phyloP scores from a whole-genome alignment of 1,140 invertebrate species.

The Papilio polyxenes region DNA sequence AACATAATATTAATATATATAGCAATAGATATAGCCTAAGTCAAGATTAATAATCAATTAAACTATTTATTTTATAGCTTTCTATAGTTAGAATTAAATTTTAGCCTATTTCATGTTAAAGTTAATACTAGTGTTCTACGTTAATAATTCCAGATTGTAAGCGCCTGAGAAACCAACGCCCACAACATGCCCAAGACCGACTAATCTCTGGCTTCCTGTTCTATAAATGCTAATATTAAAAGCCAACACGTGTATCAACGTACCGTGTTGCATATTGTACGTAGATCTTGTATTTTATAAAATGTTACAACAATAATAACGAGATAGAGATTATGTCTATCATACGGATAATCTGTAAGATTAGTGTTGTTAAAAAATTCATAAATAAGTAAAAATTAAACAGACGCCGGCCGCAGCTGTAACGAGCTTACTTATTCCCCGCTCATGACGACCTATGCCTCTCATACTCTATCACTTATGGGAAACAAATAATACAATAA shows the following conservation, averaged over 20 bases:
- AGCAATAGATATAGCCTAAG: conserved; percentile 5
- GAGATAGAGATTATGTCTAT: too few species aligned
- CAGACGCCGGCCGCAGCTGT: conserved; percentile 31
- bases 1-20: conserved; percentile 19
- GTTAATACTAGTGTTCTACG: not conserved
- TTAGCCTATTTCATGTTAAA: not conserved
- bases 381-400: too few species aligned
- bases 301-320: too few species aligned
- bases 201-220: conserved; percentile 12
- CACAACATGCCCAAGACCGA: conserved; percentile 25
- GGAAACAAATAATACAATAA: not conserved
- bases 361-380: too few species aligned
- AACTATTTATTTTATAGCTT: too few species aligned
- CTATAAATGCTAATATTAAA: conserved; percentile 17
- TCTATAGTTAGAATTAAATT: not conserved
- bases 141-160: conserved; percentile 10
- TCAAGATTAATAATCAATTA: too few species aligned
- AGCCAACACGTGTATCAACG: conserved; percentile 11
- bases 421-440: conserved; percentile 36
- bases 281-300: not conserved
- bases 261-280: not conserved
- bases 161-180: not conserved
- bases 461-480: not conserved
- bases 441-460: conserved; percentile 13
- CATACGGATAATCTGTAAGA: too few species aligned